Evolutionary conservation across 2,113 vertebrate genomes (phyloP), one percentile per base, ranked within the genome.

Genomic region (Ivindomyrus marchei): DNA sequence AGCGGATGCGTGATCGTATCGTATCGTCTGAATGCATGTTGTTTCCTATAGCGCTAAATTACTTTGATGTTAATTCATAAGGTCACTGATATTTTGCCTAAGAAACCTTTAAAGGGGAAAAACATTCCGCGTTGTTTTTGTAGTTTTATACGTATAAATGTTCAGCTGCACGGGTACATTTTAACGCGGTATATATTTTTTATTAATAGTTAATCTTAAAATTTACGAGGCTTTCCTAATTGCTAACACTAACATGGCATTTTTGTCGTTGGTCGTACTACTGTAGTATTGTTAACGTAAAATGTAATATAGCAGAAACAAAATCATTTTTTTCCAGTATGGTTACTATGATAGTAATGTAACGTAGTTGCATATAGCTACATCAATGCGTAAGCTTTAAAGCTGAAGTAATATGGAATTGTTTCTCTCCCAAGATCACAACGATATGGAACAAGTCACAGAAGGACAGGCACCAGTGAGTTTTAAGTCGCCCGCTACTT

Each of bases 401-500:
- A 17, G 17, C 45, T 39, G 21, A 84, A 84, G 17, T 88, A 45
- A 88, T 62, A 10, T 87, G 27, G 45, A 27, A 17, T 52, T 50
- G 49, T 87, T n/a, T 66, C 53, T 88, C 56, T 74, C 21, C 4
- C 9, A 52, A 91, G 90, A 91, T 87, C 88, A 91, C 88, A 77
- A 84, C 5, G 84, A 89, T 70, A 87, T 74, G 56, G 90, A 91
- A 3, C 90, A 91, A 83, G 74, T 83, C 58, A 36, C 80, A 85
- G 90, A 89, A 83, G 87, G 62, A 36, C 90, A 91, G 15, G 47
- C 88, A 87, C 50, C 83, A 15, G 90, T 91, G 52, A 89, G 90
- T 89, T 89, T 90, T 66, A 39, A 49, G 36, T 52, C 11, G 53
- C 19, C 74, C 58, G 45, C 45, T 88, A 24, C 95, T 96, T 95